Conservation (phyloP, 2,113 vertebrate species). For the Romanogobio albipinnatus region DNA sequence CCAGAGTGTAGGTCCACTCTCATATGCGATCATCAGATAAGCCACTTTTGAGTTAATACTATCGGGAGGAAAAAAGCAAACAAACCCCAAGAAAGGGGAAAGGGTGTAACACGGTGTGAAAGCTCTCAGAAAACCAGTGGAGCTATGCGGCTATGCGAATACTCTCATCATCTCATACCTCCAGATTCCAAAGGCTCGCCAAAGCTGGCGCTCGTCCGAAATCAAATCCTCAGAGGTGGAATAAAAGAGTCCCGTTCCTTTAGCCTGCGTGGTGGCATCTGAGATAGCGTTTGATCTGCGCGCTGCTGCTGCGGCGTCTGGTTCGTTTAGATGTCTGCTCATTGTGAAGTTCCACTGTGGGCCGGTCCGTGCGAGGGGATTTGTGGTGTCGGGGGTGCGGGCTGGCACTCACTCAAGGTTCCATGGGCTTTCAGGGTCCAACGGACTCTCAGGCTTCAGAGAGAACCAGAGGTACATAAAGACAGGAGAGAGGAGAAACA, state of each 20-base stretch:
- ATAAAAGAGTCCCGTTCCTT: conserved; percentile 14
- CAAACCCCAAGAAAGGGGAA: conserved; percentile 53
- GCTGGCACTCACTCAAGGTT: conserved; percentile 78
- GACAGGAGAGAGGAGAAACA: conserved; percentile 78
- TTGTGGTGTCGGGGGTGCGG: conserved; percentile 65
- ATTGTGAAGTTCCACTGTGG: conserved; percentile 62
- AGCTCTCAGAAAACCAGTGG: conserved; percentile 55
- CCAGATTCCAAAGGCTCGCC: background rate
- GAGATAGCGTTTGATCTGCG: conserved; percentile 15
- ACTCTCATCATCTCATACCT: conserved; percentile 3
- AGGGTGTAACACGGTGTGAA: conserved; percentile 60
- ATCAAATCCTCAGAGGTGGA: conserved; percentile 30
- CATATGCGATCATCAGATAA: conserved; percentile 34
- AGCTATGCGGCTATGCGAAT: background rate
- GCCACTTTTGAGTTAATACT: conserved; percentile 55
- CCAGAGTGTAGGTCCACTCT: conserved; percentile 40
- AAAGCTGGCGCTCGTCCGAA: background rate
- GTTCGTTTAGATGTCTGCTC: conserved; percentile 47
- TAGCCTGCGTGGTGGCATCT: conserved; percentile 16
- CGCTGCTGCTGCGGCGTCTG: conserved; percentile 10
- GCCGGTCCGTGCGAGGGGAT: conserved; percentile 66
- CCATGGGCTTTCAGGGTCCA: conserved; percentile 77
- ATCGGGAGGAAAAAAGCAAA: conserved; percentile 51
- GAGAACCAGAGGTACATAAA: conserved; percentile 74
- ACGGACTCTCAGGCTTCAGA: conserved; percentile 81